Evolutionary conservation across 2,113 vertebrate genomes (phyloP).

Genomic region (Alouatta palliata): DNA sequence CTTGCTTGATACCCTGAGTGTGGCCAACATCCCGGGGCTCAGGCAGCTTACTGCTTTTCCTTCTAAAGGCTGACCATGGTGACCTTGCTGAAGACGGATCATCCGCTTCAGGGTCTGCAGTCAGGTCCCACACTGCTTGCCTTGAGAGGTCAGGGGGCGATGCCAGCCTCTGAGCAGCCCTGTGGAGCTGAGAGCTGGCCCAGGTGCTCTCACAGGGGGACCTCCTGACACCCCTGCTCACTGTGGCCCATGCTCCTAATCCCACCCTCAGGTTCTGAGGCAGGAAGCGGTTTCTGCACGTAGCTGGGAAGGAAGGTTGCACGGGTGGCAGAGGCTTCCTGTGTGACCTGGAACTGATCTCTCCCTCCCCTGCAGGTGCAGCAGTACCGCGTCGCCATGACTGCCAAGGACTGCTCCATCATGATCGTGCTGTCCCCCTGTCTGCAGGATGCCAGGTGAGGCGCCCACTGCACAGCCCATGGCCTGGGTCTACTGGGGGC

Average conservation of each 20-base stretch:
- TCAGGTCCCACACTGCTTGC: neutral
- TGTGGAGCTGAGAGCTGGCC: too few relatives aligned
- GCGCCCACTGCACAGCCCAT: fast-evolving
- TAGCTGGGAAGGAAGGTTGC: neutral
- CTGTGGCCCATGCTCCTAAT: too few relatives aligned
- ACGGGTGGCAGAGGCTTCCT: fast-evolving
- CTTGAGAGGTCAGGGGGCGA: neutral
- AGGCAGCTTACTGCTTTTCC: neutral
- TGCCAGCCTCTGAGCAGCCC: neutral
- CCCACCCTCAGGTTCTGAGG: neutral
- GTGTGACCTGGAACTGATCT: neutral
- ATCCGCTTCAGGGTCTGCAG: neutral
- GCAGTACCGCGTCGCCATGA: conserved; percentile 97
- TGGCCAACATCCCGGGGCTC: too few relatives aligned
- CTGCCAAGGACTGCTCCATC: conserved; percentile 97
- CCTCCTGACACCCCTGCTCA: neutral
- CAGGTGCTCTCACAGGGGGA: neutral
- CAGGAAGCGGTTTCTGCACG: neutral
- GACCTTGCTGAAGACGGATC: neutral
- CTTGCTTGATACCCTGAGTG: neutral
- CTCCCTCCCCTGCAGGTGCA: conserved; percentile 87
- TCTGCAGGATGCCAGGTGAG: conserved; percentile 91
- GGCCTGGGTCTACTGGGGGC: neutral
- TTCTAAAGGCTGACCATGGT: neutral
- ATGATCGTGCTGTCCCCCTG: conserved; percentile 94